A percentile compares a stretch with the other conserved stretches of the same genome.
phyloP scores from a whole-genome alignment of 2,113 vertebrate genomes.

The Pongo pygmaeus region DNA sequence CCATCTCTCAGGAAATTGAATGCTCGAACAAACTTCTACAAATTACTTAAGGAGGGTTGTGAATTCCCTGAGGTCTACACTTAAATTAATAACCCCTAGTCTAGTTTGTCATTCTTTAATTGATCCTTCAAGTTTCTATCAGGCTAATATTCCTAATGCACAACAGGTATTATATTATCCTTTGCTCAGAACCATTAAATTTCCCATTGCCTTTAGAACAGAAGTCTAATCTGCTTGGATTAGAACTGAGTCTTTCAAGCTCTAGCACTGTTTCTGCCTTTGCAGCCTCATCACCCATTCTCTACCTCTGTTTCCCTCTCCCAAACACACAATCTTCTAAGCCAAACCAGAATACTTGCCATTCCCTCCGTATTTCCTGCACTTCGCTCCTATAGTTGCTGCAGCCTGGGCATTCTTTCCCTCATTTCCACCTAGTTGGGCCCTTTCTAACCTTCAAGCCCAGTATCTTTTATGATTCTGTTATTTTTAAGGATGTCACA shows the following conservation, averaged over 20 bases:
- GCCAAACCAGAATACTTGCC: neutral
- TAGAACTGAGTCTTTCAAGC: neutral
- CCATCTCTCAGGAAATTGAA: neutral
- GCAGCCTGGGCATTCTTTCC: neutral
- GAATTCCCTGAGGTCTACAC: neutral
- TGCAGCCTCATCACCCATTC: neutral
- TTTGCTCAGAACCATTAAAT: constrained; percentile 4
- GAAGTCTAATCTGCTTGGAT: neutral
- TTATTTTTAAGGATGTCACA: neutral
- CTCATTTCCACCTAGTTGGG: neutral
- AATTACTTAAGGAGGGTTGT: neutral
- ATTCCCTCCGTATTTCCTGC: neutral
- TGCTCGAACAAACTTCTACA: neutral
- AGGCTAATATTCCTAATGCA: neutral
- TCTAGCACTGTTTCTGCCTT: neutral
- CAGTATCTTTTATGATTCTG: neutral
- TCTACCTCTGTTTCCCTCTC: too few relatives aligned
- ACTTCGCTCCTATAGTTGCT: neutral
- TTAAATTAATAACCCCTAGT: neutral
- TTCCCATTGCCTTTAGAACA: neutral
- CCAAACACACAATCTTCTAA: neutral
- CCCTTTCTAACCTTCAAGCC: neutral
- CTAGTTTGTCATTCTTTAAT: neutral
- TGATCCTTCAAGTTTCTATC: neutral
- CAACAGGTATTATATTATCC: neutral